Percentiles rank a stretch among this genome's conserved stretches.
phyloP scores from a whole-genome alignment of 1,140 invertebrate species.

The Drosophila littoralis region DNA sequence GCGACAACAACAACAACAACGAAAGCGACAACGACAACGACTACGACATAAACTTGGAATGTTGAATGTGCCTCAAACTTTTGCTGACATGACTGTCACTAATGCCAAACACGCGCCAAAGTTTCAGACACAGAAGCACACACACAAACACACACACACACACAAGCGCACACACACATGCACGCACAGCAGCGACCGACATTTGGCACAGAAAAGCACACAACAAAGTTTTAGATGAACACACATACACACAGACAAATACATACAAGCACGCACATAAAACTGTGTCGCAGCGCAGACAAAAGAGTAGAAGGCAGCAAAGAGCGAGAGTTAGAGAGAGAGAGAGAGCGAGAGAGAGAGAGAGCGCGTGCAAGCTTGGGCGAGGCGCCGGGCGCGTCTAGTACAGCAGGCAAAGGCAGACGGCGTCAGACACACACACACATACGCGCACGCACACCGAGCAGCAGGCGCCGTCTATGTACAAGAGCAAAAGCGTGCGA shows the following conservation, averaged over 20 bases:
- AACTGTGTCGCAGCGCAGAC: slow-evolving; percentile 75
- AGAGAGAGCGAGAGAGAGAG: slow-evolving; percentile 34
- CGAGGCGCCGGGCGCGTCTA: slow-evolving; percentile 57
- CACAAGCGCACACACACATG: slow-evolving; percentile 8
- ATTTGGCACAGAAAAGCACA: slow-evolving; percentile 77
- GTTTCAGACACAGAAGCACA: slow-evolving; percentile 74
- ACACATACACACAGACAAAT: slow-evolving; percentile 24
- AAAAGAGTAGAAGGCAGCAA: slow-evolving; percentile 18
- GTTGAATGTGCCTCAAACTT: slow-evolving; percentile 82
- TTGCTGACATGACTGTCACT: slow-evolving; percentile 83
- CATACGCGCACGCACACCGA: slow-evolving; percentile 20
- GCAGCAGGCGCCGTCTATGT: slow-evolving; percentile 59
- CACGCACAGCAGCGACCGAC: slow-evolving; percentile 43
- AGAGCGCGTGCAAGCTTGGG: slow-evolving; percentile 25
- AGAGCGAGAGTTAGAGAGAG: not conserved
- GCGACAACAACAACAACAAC: slow-evolving; percentile 10
- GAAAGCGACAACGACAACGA: slow-evolving; percentile 3
- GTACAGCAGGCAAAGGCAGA: slow-evolving; percentile 62
- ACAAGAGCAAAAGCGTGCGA: slow-evolving; percentile 19
- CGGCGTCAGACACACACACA: slow-evolving; percentile 51
- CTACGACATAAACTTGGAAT: slow-evolving; percentile 79
- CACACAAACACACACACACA: slow-evolving; percentile 18
- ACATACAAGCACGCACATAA: slow-evolving; percentile 42
- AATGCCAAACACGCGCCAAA: slow-evolving; percentile 83
- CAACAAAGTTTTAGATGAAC: slow-evolving; percentile 49